These are phyloP conservation scores for Dione juno DNA, from an alignment of 2,888 invertebrate species.

Conservation along the genomic window DNA sequence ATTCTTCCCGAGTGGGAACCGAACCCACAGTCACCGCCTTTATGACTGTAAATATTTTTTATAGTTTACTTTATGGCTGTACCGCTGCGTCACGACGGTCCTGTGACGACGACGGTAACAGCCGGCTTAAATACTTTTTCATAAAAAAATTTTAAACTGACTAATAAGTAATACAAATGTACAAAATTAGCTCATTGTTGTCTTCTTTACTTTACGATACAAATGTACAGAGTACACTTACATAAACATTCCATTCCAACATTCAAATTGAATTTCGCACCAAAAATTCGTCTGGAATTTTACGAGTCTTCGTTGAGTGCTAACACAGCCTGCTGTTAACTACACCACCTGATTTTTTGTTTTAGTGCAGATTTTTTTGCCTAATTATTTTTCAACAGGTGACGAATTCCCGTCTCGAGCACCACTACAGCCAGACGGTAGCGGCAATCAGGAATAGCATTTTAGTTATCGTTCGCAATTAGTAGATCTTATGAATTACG, in stretches of 20 bases:
- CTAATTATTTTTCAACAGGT: conserved; percentile 84
- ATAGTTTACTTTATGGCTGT: too few species aligned
- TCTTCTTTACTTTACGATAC: not conserved
- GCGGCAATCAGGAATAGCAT: conserved; percentile 67
- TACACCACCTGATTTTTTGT: conserved; percentile 78
- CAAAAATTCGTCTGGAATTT: conserved; percentile 61
- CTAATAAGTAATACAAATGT: not conserved
- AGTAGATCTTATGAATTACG: conserved; percentile 64
- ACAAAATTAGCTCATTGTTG: conserved; percentile 49
- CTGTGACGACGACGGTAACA: too few species aligned
- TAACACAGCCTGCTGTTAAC: conserved; percentile 71
- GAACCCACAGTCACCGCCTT: too few species aligned
- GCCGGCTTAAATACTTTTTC: too few species aligned
- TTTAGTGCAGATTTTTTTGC: conserved; percentile 81
- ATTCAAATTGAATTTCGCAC: conserved; percentile 54
- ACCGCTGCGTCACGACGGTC: too few species aligned
- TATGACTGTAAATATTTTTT: too few species aligned
- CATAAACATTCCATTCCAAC: conserved; percentile 20
- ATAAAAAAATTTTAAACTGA: too few species aligned
- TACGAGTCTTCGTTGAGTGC: conserved; percentile 63
- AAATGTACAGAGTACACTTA: not conserved
- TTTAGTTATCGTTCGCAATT: conserved; percentile 75
- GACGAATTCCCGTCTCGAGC: conserved; percentile 81
- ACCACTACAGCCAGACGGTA: conserved; percentile 71
- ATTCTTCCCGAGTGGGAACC: too few species aligned